Base-by-base conservation (phyloP, 2,113 vertebrate species). In the Falco punctatus region DNA sequence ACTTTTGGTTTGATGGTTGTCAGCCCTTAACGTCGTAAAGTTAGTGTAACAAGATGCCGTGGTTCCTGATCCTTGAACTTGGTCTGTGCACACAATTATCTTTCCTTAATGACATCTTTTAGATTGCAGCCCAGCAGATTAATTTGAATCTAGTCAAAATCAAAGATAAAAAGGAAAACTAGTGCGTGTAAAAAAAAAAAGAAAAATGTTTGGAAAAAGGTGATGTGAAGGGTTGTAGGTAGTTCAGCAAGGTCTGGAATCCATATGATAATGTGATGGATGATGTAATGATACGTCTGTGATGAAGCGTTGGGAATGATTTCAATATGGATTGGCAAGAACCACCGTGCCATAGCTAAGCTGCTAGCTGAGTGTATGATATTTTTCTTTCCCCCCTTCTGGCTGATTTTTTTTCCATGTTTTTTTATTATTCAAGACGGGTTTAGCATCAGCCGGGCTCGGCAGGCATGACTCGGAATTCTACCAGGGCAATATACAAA, bases 21-120 rank as follows among this genome's bases (percentile, higher is more conserved):
- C 44, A 75, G 13, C 32, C 20, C 27, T 58, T 26, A 13, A 33
- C 6, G 3, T 12, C 1, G 5, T 54, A 1, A 24, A 33, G 40
- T 30, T 33, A 4, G 22, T 7, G 62, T 17, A 5, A 42, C 35
- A 4, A 27, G 71, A 32, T 61, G 2, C 16, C 0, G 0, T 19
- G 46, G 33, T 5, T 40, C 48, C 30, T 62, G 52, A 38, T 13
- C 79, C 77, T 32, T 13, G 11, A 42, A 7, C 66, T 57, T 12
- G 1, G 5, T 6, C 58, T 58, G 30, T 26, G 24, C 13, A 6
- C 14, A 1, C 46, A 12, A 5, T 30, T 15, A 2, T 5, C 51
- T 35, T 66, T 40, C 5, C 6, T 48, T 7, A 17, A 5, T 11
- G 28, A 7, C 9, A 21, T 11, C 33, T 65, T 54, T 24, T 16